phyloP scores from a whole-genome alignment of 2,888 invertebrate genomes.

The Drosophila trichaetosa region DNA sequence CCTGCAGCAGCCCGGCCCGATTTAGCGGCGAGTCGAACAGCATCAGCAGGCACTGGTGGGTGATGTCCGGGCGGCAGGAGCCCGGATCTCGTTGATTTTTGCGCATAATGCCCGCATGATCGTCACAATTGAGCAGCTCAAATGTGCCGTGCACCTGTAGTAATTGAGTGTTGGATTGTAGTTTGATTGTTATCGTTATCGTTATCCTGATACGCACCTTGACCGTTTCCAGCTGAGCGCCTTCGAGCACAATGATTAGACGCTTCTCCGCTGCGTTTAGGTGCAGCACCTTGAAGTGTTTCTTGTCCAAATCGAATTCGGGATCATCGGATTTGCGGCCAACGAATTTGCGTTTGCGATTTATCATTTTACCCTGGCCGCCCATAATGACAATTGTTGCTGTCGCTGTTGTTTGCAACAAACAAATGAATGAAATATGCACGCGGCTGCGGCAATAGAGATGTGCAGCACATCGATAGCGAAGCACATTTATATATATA shows the following conservation, averaged over 20 bases:
- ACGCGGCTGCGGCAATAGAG: conserved; percentile 35
- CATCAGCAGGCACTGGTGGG: conserved; percentile 99
- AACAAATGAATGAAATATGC: conserved; percentile 50
- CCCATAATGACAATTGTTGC: conserved; percentile 65
- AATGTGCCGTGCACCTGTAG: conserved; percentile 93
- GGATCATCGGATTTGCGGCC: conserved; percentile 87
- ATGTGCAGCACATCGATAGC: conserved; percentile 5
- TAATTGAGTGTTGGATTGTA: background rate
- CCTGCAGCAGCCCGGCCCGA: conserved; percentile 97
- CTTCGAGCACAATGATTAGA: conserved; percentile 95
- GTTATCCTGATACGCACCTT: conserved; percentile 89
- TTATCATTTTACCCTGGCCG: conserved; percentile 81
- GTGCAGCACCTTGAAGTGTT: conserved; percentile 91
- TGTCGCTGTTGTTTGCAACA: background rate
- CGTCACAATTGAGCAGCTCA: conserved; percentile 97
- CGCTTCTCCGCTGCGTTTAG: conserved; percentile 94
- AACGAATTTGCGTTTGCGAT: conserved; percentile 82
- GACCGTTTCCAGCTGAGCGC: conserved; percentile 97
- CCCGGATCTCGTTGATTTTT: conserved; percentile 95
- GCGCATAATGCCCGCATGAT: conserved; percentile 93
- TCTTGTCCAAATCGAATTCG: conserved; percentile 92
- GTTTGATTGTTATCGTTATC: background rate
- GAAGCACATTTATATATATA: background rate
- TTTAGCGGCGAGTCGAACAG: conserved; percentile 98
- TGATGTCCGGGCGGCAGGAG: conserved; percentile 97